Base-by-base conservation (phyloP, 2,113 vertebrate species). In the Mustelus asterias region DNA sequence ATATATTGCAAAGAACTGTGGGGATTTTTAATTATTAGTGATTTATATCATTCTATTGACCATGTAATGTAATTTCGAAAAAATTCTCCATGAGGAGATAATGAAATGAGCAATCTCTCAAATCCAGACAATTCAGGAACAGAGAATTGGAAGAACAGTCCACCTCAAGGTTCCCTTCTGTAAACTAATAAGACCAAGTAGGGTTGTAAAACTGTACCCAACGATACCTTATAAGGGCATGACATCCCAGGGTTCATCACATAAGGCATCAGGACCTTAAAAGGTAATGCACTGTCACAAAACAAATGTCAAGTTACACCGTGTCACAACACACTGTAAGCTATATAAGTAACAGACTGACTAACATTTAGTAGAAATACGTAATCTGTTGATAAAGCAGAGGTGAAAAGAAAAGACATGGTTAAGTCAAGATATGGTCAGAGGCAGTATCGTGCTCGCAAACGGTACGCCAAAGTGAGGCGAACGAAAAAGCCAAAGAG, bases 141-240 rank as follows among this genome's bases (percentile, higher is more conserved):
- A 63, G 80, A 54, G n/a, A 18, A 94, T 13, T 69, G 63, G 18
- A 67, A 94, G 92, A 26, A 24, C n/a, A 70, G 8, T 24, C 44
- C 29, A 90, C 54, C 26, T 18, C 54, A n/a, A 60, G 29, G 48
- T 26, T 60, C 88, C 29, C 33, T 90, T 58, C 88, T 90, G 20
- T 18, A 92, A 63, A 92, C 29, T n/a, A 92, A 33, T 60, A 5
- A n/a, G 88, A n/a, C 54, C 88, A 92, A n/a, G 88, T 33, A 92
- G 88, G 88, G 88, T 7, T 83, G 37, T 83, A 83, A 54, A 44
- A 22, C 58, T 14, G 6, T 7, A 60, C 88, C n/a, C 29, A 63
- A 63, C 4, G 20, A 48, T 10, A 94, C 63, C 93, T 94, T 69
- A 94, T 94, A 94, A 94, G 93, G 93, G 44, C 20, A 37, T 63